These are phyloP conservation scores for Abscondita cerata DNA, from an alignment of 2,888 invertebrate genomes.

Conservation along the genomic window DNA sequence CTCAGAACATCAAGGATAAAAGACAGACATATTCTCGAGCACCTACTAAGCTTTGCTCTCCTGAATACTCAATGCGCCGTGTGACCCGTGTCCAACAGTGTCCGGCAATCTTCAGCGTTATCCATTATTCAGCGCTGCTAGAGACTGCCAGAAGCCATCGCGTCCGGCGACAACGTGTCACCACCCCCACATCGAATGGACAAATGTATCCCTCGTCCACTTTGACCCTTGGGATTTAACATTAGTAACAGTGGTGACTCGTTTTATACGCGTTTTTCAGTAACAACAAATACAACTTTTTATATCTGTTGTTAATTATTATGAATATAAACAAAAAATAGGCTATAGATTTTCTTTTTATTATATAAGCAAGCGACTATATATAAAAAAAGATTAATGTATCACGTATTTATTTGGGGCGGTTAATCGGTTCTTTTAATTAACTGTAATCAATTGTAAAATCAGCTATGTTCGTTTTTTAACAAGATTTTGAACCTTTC, in stretches of 20 bases:
- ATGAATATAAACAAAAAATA: conserved; percentile 2
- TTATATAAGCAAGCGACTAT: neutral
- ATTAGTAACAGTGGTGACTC: conserved; percentile 32
- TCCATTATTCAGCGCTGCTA: conserved; percentile 57
- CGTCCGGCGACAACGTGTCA: conserved; percentile 53
- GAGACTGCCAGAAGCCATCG: conserved; percentile 56
- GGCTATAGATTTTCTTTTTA: neutral
- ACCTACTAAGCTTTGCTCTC: conserved; percentile 35
- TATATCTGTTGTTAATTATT: neutral
- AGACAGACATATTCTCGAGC: conserved; percentile 34
- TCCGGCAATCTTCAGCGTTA: conserved; percentile 53
- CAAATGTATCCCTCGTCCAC: conserved; percentile 56
- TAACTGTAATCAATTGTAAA: conserved; percentile 41
- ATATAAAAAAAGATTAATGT: no score
- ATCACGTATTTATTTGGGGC: no score
- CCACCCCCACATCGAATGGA: conserved; percentile 46
- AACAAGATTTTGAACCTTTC: conserved; percentile 41
- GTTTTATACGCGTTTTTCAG: conserved; percentile 20
- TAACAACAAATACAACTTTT: conserved; percentile 4
- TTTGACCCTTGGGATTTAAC: conserved; percentile 47
- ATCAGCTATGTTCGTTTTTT: conserved; percentile 43
- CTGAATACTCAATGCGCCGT: conserved; percentile 52
- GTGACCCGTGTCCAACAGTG: conserved; percentile 56
- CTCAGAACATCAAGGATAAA: conserved; percentile 31
- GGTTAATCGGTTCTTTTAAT: conserved; percentile 33